Evolutionary conservation across 1,140 invertebrate genomes (phyloP).

Genomic region (Drosophila parabipectinata): DNA sequence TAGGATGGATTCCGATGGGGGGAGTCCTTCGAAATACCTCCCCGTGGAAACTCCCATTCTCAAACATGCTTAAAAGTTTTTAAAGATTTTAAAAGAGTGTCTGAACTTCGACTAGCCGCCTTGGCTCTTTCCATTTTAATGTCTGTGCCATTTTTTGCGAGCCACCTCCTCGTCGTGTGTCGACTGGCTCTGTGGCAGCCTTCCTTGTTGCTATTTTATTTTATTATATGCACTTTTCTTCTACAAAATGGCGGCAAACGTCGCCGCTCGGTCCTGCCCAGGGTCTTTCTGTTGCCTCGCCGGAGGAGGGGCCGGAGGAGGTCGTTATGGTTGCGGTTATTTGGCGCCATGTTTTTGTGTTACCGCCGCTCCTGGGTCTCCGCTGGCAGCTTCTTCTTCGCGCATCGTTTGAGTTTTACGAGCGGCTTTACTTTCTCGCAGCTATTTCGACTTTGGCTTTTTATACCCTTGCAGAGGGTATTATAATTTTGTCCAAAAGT

Average conservation of each 20-base stretch:
- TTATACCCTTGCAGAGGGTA: too few species aligned
- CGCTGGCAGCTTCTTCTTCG: conserved; percentile 24
- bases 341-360: conserved; percentile 78
- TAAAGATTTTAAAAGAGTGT: conserved; percentile 14
- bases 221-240: conserved; percentile 83
- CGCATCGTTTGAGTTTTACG: conserved; percentile 80
- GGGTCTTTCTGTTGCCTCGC: conserved; percentile 24
- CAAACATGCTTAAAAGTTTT: too few species aligned
- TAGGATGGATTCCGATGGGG: not conserved
- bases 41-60: not conserved
- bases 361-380: conserved; percentile 1
- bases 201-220: conserved; percentile 73
- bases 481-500: too few species aligned
- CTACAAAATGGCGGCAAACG: conserved; percentile 82
- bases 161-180: conserved; percentile 45
- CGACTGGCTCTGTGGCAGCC: conserved; percentile 24
- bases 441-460: conserved; percentile 79
- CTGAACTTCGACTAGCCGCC: not conserved
- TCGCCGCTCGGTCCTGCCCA: conserved; percentile 55
- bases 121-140: conserved; percentile 52
- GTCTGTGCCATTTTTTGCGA: conserved; percentile 58
- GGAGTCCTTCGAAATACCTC: not conserved
- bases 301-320: not conserved
- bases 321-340: conserved; percentile 80
- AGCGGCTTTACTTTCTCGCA: conserved; percentile 81